Evolutionary conservation across 1,140 invertebrate genomes (phyloP), one percentile per base, ranked within the genome.

Genomic region (Kradibia gibbosae): DNA sequence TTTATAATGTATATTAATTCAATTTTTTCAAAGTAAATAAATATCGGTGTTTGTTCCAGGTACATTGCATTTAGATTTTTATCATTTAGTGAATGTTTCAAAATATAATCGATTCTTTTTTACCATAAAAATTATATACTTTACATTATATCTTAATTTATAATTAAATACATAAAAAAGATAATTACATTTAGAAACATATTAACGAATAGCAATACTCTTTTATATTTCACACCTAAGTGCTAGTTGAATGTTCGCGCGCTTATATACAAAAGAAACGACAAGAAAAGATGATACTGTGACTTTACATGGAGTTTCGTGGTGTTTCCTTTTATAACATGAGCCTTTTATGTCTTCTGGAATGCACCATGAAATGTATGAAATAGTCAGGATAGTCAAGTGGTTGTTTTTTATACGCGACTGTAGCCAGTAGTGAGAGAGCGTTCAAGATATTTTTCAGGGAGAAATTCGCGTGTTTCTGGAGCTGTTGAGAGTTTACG

Each of bases 301-400:
- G 60, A 62, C 31, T 62, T 31, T 20, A 62, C 60, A 28, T 11
- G 15, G 7, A 31, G 28, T 34, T 62, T 62, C 60, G 25, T 13
- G 28, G 34, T 39, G 13, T 48, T 45, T 48, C 74, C 74, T 77
- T 62, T 62, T 77, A 77, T 42, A 57, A 57, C 39, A 2, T 17
- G 25, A 22, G 25, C 39, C 34, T 77, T 77, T 65, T 77, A 39
- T 77, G 65, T 57, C 36, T 77, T 45, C 36, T 15, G 57, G 74
- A 48, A 77, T 65, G 74, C 25, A 20, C 34, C 42, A 36, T 57
- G 36, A 77, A 77, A 65, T 39, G 39, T 28, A 77, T 39, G 39
- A 77, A 77, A 77, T 77, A 77, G 74, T 48, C 57, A 34, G 57
- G 36, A 62, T 76, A 28, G 10, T 25, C 55, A 42, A 60, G 53